phyloP scores from a whole-genome alignment of 2,113 vertebrate genomes.

The Hydrochoerus hydrochaeris region DNA sequence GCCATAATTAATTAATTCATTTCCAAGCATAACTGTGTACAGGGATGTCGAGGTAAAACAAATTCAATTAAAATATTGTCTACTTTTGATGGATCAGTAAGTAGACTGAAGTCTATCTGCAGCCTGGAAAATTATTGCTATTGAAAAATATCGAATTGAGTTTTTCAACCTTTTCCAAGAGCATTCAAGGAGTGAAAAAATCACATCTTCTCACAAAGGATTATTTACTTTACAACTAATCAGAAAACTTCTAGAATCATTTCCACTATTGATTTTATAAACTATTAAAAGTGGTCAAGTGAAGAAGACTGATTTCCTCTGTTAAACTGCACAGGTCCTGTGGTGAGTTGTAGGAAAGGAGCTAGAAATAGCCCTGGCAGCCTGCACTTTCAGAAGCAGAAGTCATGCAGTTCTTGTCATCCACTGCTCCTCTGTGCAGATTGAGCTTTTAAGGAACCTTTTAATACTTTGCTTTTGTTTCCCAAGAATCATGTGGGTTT shows the following conservation, averaged over 20 bases:
- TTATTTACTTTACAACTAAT: background rate
- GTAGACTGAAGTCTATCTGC: background rate
- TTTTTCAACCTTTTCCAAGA: constrained; percentile 53
- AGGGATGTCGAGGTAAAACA: background rate
- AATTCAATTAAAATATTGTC: constrained; percentile 64
- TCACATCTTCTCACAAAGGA: background rate
- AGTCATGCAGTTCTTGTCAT: background rate
- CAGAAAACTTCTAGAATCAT: constrained; percentile 11
- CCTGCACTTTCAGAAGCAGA: background rate
- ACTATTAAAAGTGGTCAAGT: background rate
- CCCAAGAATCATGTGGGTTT: background rate
- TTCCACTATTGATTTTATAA: background rate
- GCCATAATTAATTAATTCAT: constrained; percentile 39
- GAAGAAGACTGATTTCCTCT: background rate
- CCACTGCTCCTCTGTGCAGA: background rate
- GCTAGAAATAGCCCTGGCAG: background rate
- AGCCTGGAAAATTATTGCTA: background rate
- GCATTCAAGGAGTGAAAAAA: background rate
- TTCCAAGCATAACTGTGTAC: background rate
- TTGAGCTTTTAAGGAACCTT: background rate
- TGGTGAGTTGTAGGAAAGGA: background rate
- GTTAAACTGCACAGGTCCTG: background rate
- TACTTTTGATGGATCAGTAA: background rate
- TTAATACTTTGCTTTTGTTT: background rate
- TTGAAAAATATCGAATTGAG: constrained; percentile 45